Percentiles rank a stretch among this genome's conserved stretches.
These are phyloP conservation scores for Corythornis madagascariensis DNA, from an alignment of 2,113 vertebrate genomes.

Conservation along the genomic window DNA sequence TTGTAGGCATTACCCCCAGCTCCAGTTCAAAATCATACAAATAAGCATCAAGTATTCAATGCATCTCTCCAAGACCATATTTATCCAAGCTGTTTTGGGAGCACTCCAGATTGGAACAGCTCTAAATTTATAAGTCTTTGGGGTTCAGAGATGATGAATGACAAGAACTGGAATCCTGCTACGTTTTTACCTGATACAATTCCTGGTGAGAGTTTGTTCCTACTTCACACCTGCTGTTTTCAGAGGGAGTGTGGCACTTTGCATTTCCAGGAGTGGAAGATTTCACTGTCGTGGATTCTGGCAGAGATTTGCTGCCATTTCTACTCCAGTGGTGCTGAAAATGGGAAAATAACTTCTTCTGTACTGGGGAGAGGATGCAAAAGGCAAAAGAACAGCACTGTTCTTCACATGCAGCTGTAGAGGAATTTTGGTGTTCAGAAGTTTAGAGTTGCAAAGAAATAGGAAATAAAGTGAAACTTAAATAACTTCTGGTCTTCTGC, in stretches of 20 bases:
- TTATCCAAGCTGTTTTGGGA: constrained; percentile 93
- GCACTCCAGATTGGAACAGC: constrained; percentile 91
- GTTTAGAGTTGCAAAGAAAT: not conserved
- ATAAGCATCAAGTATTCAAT: constrained; percentile 92
- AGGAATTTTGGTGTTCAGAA: not conserved
- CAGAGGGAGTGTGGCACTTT: not conserved
- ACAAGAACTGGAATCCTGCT: constrained; percentile 93
- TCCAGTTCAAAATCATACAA: constrained; percentile 88
- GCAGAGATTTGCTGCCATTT: not conserved
- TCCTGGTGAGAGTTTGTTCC: constrained; percentile 84
- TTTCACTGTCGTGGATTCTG: not conserved
- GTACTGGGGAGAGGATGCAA: not conserved
- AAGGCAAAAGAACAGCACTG: not conserved
- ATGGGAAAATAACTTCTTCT: not conserved
- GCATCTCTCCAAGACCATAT: constrained; percentile 94
- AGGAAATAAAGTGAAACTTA: not conserved
- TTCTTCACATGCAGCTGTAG: not conserved
- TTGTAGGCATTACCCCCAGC: constrained; percentile 88
- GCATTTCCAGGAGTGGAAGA: not conserved
- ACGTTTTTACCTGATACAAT: constrained; percentile 91
- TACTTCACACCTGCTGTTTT: constrained; percentile 36
- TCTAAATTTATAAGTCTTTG: constrained; percentile 97
- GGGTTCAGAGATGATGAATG: constrained; percentile 94
- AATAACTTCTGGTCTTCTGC: not conserved
- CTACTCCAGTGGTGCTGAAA: not conserved